phyloP scores from a whole-genome alignment of 2,888 invertebrate genomes.

The Aporophyla nigra region DNA sequence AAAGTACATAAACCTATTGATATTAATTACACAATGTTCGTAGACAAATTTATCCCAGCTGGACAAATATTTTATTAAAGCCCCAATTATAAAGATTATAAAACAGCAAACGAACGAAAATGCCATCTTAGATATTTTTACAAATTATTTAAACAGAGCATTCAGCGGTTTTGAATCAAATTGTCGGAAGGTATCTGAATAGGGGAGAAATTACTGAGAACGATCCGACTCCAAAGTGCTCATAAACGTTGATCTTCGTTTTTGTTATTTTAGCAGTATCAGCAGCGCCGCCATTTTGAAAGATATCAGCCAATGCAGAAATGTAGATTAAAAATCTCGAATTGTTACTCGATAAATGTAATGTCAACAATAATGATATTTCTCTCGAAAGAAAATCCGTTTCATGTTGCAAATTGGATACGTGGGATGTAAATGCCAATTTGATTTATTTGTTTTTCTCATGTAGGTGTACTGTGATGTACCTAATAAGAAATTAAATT shows the following conservation, averaged over 20 bases:
- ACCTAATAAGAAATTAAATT: slow-evolving; percentile 2
- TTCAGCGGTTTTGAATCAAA: slow-evolving; percentile 60
- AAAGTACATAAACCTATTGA: neutral
- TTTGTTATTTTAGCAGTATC: slow-evolving; percentile 62
- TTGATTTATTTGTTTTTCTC: slow-evolving; percentile 51
- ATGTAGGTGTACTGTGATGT: slow-evolving; percentile 23
- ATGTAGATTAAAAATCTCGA: slow-evolving; percentile 48
- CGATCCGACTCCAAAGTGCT: slow-evolving; percentile 61
- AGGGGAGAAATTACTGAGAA: slow-evolving; percentile 61
- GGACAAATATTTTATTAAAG: slow-evolving; percentile 20
- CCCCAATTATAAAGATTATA: slow-evolving; percentile 46
- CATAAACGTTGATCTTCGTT: slow-evolving; percentile 56
- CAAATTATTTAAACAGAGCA: slow-evolving; percentile 51
- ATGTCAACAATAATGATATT: slow-evolving; percentile 50
- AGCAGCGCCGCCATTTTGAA: slow-evolving; percentile 46
- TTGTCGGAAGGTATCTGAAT: slow-evolving; percentile 58
- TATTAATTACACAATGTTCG: neutral
- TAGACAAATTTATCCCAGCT: neutral
- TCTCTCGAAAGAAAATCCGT: slow-evolving; percentile 27
- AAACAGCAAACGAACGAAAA: slow-evolving; percentile 37
- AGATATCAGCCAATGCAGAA: slow-evolving; percentile 48
- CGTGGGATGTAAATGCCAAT: slow-evolving; percentile 46
- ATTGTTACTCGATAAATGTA: slow-evolving; percentile 42
- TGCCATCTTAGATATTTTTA: slow-evolving; percentile 49
- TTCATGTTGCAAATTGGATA: slow-evolving; percentile 50